Conservation (phyloP, 2,797 vertebrate species). For the Onychomys torridus region DNA sequence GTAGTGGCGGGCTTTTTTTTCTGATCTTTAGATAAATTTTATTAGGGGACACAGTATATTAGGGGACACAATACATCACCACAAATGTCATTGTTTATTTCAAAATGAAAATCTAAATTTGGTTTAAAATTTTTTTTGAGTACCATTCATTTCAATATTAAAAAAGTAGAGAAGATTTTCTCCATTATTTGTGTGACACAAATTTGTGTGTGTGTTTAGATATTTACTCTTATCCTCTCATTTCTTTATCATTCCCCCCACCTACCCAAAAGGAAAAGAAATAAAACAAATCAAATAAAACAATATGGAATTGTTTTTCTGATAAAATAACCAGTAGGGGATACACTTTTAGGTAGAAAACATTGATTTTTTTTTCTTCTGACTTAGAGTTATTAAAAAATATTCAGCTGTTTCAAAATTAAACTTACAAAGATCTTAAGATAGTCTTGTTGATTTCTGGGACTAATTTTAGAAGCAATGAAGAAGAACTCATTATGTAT, state of each 20-base stretch:
- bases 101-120: conserved; percentile 53
- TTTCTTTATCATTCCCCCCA: not conserved
- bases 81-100: not conserved
- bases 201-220: not conserved
- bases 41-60: no score
- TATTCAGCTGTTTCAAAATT: conserved; percentile 67
- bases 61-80: no score
- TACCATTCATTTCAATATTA: conserved; percentile 8
- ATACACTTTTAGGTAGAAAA: conserved; percentile 43
- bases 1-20: no score
- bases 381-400: conserved; percentile 53
- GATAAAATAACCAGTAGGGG: conserved; percentile 5
- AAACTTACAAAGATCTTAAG: conserved; percentile 59
- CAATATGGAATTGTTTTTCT: conserved; percentile 33
- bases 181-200: not conserved
- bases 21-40: no score
- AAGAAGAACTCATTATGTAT: conserved; percentile 69
- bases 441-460: conserved; percentile 69
- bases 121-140: conserved; percentile 23
- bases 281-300: not conserved
- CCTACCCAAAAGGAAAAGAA: not conserved
- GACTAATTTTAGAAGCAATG: conserved; percentile 74
- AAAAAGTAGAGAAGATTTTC: conserved; percentile 6
- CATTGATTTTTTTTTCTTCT: conserved; percentile 5
- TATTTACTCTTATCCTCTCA: not conserved